Conservation (phyloP, 2,113 vertebrate genomes). For the Forbesichthys agassizii region DNA sequence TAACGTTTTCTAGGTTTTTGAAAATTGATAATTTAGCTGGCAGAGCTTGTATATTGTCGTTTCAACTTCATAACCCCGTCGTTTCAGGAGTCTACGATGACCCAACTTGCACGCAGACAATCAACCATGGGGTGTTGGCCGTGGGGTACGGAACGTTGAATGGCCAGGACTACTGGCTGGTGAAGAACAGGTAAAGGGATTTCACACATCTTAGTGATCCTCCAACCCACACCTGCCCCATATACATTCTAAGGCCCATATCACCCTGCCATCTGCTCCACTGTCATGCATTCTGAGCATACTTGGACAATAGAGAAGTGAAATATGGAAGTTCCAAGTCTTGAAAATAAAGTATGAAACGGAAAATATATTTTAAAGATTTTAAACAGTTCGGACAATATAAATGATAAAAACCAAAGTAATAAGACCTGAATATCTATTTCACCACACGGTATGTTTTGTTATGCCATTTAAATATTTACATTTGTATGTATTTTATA, state of each 20-base stretch:
- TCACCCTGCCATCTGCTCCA: not conserved
- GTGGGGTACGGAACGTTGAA: conserved; percentile 85
- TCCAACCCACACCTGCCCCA: not conserved
- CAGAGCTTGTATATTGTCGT: not conserved
- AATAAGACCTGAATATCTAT: too few species aligned
- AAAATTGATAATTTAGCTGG: not conserved
- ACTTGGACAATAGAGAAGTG: conserved; percentile 10
- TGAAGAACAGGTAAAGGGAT: conserved; percentile 90
- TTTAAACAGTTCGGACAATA: too few species aligned
- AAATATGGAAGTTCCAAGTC: conserved; percentile 21
- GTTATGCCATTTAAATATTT: too few species aligned
- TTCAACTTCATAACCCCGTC: not conserved
- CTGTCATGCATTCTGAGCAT: not conserved
- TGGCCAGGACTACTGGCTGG: conserved; percentile 88
- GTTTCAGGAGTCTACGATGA: conserved; percentile 87
- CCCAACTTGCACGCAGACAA: conserved; percentile 64
- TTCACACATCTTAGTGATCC: not conserved
- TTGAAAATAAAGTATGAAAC: too few species aligned
- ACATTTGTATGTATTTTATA: too few species aligned
- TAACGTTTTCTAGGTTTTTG: too few species aligned
- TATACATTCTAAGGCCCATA: not conserved
- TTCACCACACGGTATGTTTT: too few species aligned
- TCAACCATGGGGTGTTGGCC: conserved; percentile 85
- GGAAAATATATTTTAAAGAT: too few species aligned
- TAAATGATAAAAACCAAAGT: too few species aligned